Conservation (phyloP, 1,140 invertebrate species). For the Diuraphis noxia region DNA sequence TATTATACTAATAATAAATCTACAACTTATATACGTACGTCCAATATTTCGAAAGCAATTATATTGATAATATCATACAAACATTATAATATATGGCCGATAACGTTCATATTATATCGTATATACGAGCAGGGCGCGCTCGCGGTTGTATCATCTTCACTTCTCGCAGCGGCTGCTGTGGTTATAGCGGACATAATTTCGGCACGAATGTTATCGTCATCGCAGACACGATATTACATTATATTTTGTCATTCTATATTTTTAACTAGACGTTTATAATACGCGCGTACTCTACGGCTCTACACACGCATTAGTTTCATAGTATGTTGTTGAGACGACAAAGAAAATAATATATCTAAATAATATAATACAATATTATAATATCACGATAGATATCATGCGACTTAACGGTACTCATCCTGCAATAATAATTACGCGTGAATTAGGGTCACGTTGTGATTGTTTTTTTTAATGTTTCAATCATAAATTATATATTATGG, state of each 20-base stretch:
- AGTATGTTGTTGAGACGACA: too few species aligned
- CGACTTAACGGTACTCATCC: neutral
- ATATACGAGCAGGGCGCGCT: neutral
- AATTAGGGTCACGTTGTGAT: neutral
- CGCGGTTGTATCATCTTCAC: neutral
- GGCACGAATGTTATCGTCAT: neutral
- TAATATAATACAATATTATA: neutral
- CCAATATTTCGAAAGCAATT: neutral
- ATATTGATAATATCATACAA: neutral
- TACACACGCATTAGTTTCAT: too few species aligned
- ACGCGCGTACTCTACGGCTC: neutral
- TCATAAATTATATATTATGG: slow-evolving; percentile 10
- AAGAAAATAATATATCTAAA: neutral
- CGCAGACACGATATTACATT: neutral
- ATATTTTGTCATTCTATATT: neutral
- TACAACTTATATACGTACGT: neutral
- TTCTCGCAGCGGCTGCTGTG: neutral
- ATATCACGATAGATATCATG: neutral
- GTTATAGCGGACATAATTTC: neutral
- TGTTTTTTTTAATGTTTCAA: neutral
- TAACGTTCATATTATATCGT: neutral
- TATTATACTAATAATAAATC: neutral
- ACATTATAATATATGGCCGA: neutral
- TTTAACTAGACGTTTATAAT: neutral
- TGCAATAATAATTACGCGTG: neutral